Evolutionary conservation across 2,888 invertebrate genomes (phyloP).

Genomic region (Caenorhabditis doughertyi): DNA sequence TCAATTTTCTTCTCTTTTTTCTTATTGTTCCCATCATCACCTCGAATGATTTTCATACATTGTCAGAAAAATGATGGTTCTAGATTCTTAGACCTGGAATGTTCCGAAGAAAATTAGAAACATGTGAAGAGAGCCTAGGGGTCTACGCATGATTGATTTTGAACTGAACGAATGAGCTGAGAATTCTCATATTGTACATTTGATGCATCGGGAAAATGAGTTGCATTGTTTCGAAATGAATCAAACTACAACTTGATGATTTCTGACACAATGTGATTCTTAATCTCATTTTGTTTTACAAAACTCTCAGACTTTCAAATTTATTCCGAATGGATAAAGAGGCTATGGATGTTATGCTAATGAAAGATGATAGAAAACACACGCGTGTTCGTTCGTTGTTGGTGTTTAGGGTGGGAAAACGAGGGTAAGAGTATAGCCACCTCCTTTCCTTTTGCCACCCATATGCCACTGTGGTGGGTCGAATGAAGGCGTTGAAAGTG

Average conservation of each 20-base stretch:
- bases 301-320: too few species aligned
- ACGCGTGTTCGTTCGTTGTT: conserved; percentile 11
- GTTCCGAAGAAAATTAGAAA: not conserved
- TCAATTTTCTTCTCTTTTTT: conserved; percentile 16
- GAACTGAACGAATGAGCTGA: too few species aligned
- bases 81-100: not conserved
- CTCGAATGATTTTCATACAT: conserved; percentile 18
- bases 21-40: conserved; percentile 11
- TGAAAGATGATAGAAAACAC: conserved; percentile 1
- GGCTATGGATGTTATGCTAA: too few species aligned
- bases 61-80: conserved; percentile 6
- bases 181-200: too few species aligned
- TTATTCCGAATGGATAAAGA: too few species aligned
- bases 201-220: too few species aligned
- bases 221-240: too few species aligned
- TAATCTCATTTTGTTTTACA: too few species aligned
- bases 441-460: conserved; percentile 20
- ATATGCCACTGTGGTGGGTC: conserved; percentile 38
- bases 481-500: conserved; percentile 18
- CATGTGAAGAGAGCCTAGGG: not conserved
- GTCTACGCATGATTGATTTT: too few species aligned
- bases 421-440: conserved; percentile 23
- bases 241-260: too few species aligned
- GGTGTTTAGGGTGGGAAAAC: conserved; percentile 20
- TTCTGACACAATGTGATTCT: too few species aligned